Evolutionary conservation across 2,797 vertebrate species (phyloP), one percentile per base, ranked within the genome.

Genomic region (Sarcoramphus papa): DNA sequence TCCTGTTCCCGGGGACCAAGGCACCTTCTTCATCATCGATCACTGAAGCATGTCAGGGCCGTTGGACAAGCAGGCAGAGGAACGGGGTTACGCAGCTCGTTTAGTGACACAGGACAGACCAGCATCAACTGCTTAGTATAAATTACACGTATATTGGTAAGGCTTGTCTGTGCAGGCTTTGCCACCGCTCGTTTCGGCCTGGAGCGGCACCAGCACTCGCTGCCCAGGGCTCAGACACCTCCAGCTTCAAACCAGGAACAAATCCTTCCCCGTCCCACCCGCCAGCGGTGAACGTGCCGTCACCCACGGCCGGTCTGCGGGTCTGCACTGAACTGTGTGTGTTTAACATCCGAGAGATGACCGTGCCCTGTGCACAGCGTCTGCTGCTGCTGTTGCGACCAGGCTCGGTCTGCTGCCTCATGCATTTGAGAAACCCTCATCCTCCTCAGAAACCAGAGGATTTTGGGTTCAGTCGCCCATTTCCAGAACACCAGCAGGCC

Each of bases 91-190:
- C 5, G 47, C 35, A 6, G 45, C 74, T 12, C 7, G 0, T 14
- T 8, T 2, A 5, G 12, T 2, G 45, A 22, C 1, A 20, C n/a
- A 17, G 35, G 35, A 7, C 10, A 12, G 30, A 10, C 10, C 11
- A 7, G 3, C 59, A 22, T 4, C 74, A 21, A 5, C 22, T 0
- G 10, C 35, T 14, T 0, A 5, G 6, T 3, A 2, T 16, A 15
- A 16, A 12, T 4, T 1, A 33, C 28, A 16, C 2, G 4, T 7
- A 6, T 27, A 12, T 5, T 1, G 45, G 37, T 37, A 37, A 21
- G 30, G 30, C 13, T 5, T 12, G 35, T 4, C 30, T 5, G 18
- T 1, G 57, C 30, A 6, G 74, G 23, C 47, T 24, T 24, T 4
- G 50, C 68, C 24, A 13, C n/a, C 9, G 9, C 43, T 37, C 12